phyloP scores from a whole-genome alignment of 2,113 vertebrate species.

The Eulemur rufifrons region DNA sequence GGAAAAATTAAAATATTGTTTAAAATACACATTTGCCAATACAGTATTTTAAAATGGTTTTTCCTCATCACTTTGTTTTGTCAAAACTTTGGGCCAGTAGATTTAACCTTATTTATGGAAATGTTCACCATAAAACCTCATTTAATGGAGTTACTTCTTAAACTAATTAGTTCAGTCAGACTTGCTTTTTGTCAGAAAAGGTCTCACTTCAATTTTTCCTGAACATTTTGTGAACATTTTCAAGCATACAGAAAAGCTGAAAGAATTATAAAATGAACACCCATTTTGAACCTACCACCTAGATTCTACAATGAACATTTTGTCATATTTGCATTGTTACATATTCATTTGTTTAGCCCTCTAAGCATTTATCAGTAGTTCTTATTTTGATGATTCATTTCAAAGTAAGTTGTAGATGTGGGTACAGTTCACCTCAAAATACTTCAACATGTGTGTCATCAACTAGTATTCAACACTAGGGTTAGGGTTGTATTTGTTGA shows the following conservation, averaged over 20 bases:
- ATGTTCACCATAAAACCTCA: background rate
- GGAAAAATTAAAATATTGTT: background rate
- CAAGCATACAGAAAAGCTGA: background rate
- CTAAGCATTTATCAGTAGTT: background rate
- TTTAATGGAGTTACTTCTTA: conserved; percentile 9
- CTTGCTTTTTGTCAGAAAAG: background rate
- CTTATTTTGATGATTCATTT: background rate
- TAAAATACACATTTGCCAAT: background rate
- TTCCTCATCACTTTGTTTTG: conserved; percentile 3
- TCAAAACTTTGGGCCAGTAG: background rate
- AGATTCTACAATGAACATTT: background rate
- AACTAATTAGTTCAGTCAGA: background rate
- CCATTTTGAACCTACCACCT: background rate
- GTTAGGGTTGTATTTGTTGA: background rate
- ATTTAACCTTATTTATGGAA: background rate
- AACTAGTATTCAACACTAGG: background rate
- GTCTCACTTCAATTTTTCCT: background rate
- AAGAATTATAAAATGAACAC: background rate
- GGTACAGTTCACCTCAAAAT: background rate
- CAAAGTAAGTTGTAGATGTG: background rate
- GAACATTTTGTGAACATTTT: background rate
- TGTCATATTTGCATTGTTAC: background rate
- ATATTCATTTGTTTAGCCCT: background rate
- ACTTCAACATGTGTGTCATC: background rate
- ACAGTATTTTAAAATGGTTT: background rate